These are phyloP conservation scores for Caenorhabditis zanzibari DNA, from an alignment of 2,888 invertebrate genomes.

Conservation along the genomic window DNA sequence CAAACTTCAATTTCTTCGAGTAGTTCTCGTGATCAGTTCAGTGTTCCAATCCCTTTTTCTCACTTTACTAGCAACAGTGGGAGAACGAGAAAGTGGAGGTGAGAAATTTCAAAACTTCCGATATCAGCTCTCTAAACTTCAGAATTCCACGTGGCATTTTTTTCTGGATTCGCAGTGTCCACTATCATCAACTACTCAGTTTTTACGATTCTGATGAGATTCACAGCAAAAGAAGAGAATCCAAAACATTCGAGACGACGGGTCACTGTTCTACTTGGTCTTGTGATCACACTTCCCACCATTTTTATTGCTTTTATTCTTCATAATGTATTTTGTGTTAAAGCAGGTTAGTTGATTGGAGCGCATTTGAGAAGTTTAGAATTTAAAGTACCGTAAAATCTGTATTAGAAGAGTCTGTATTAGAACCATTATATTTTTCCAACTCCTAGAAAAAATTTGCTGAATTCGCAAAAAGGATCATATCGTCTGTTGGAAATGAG, in stretches of 20 bases:
- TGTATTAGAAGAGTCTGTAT: too few relatives aligned
- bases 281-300: slow-evolving; percentile 48
- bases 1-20: slow-evolving; percentile 49
- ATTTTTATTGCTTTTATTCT: slow-evolving; percentile 58
- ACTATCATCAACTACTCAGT: slow-evolving; percentile 54
- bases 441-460: too few relatives aligned
- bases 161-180: slow-evolving; percentile 60
- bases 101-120: too few relatives aligned
- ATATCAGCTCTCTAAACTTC: too few relatives aligned
- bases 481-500: too few relatives aligned
- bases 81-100: slow-evolving; percentile 70
- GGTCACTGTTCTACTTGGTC: slow-evolving; percentile 39
- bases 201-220: slow-evolving; percentile 54
- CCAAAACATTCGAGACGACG: slow-evolving; percentile 32
- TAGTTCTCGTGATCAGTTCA: slow-evolving; percentile 45
- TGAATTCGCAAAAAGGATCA: too few relatives aligned
- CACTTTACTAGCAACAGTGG: slow-evolving; percentile 63
- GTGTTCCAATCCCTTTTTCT: slow-evolving; percentile 56
- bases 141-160: slow-evolving; percentile 64
- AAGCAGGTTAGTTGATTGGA: slow-evolving; percentile 37
- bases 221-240: slow-evolving; percentile 12
- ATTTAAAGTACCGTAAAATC: too few relatives aligned
- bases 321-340: slow-evolving; percentile 61
- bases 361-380: too few relatives aligned
- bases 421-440: too few relatives aligned